These are phyloP conservation scores for Gryon sp. DNA, from an alignment of 1,140 invertebrate species.

Conservation along the genomic window DNA sequence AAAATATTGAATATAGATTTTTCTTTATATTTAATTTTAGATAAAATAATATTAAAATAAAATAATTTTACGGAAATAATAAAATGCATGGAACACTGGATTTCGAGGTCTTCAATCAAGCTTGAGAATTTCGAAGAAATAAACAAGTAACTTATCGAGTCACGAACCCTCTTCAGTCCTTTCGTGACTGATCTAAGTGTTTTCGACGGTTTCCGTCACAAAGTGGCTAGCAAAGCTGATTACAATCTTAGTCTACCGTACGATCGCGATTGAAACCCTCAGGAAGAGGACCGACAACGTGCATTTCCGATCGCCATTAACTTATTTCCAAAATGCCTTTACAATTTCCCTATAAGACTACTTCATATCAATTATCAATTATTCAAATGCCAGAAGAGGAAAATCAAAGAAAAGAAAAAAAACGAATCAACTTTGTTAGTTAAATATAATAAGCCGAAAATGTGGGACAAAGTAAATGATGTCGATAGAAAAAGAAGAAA, in stretches of 20 bases:
- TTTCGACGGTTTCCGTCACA: slow-evolving; percentile 76
- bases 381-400: background rate
- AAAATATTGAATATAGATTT: too few species aligned
- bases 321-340: background rate
- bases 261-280: slow-evolving; percentile 34
- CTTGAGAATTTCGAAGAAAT: slow-evolving; percentile 9
- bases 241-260: slow-evolving; percentile 69
- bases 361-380: too few species aligned
- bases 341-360: background rate
- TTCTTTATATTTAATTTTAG: too few species aligned
- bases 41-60: too few species aligned
- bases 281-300: slow-evolving; percentile 16
- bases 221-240: slow-evolving; percentile 74
- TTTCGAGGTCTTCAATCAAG: slow-evolving; percentile 8
- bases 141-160: slow-evolving; percentile 33
- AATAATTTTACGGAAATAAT: too few species aligned
- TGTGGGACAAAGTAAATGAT: background rate
- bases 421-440: background rate
- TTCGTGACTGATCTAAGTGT: slow-evolving; percentile 75
- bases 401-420: background rate
- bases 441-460: too few species aligned
- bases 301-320: slow-evolving; percentile 20
- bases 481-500: background rate
- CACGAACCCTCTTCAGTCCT: slow-evolving; percentile 60
- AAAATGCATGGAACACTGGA: background rate